Evolutionary conservation across 2,113 vertebrate genomes (phyloP).

Genomic region (Climacteris rufus): DNA sequence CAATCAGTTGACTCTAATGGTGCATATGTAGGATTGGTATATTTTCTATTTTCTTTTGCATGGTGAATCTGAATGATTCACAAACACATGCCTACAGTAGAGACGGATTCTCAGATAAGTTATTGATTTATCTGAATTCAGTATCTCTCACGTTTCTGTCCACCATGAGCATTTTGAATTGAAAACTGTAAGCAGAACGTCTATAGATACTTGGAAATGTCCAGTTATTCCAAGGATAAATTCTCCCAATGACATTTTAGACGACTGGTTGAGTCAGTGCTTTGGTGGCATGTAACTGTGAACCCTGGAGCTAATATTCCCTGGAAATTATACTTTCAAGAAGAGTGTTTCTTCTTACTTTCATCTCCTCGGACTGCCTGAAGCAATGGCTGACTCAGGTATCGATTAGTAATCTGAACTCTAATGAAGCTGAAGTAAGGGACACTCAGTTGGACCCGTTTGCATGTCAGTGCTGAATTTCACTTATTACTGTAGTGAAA

Average conservation of each 20-base stretch:
- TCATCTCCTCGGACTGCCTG: neutral
- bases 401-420: neutral
- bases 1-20: neutral
- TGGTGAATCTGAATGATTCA: neutral
- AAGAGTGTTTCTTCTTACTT: slow-evolving; percentile 25
- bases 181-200: neutral
- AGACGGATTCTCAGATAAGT: neutral
- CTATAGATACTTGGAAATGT: neutral
- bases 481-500: neutral
- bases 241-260: neutral
- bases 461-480: slow-evolving; percentile 15
- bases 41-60: neutral
- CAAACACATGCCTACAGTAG: neutral
- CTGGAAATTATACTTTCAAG: neutral
- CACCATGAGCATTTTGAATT: neutral
- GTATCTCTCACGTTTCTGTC: neutral
- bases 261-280: neutral
- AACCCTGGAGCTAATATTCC: neutral
- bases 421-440: slow-evolving; percentile 4
- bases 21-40: neutral
- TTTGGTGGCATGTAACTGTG: neutral
- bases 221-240: neutral
- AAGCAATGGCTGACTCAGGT: neutral
- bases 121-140: neutral
- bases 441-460: neutral